A percentile compares a stretch with the other conserved stretches of the same genome.
Evolutionary conservation across 2,888 invertebrate genomes (phyloP).

Genomic region (Himalopsyche anomala): DNA sequence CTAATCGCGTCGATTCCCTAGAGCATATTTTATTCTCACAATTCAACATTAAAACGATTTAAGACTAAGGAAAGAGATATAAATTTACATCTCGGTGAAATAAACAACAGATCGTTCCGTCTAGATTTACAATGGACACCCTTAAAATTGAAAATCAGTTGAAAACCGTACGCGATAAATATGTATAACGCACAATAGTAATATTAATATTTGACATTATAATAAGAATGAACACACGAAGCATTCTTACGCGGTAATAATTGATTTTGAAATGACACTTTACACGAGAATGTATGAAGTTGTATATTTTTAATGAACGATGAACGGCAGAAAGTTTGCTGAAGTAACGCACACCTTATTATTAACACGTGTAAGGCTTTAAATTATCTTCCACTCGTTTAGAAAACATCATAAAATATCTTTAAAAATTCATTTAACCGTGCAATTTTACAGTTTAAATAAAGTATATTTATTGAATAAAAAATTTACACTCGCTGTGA

Average conservation of each 20-base stretch:
- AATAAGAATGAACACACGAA: conserved; percentile 59
- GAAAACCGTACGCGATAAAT: conserved; percentile 50
- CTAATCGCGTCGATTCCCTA: neutral
- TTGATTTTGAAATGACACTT: conserved; percentile 52
- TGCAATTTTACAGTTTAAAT: conserved; percentile 46
- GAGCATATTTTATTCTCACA: neutral
- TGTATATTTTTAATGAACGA: conserved; percentile 49
- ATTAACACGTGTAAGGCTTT: conserved; percentile 59
- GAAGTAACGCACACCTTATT: conserved; percentile 47
- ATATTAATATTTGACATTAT: conserved; percentile 50
- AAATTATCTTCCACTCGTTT: conserved; percentile 56
- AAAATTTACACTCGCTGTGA: neutral
- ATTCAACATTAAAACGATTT: neutral
- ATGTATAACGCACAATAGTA: conserved; percentile 37
- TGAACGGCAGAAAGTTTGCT: conserved; percentile 53
- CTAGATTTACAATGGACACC: conserved; percentile 54
- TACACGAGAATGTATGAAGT: conserved; percentile 51
- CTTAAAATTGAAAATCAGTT: conserved; percentile 54
- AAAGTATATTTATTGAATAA: conserved; percentile 1
- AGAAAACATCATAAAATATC: conserved; percentile 57
- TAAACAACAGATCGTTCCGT: conserved; percentile 57
- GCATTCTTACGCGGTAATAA: conserved; percentile 56
- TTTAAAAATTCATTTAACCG: conserved; percentile 51
- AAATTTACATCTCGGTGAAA: conserved; percentile 48
- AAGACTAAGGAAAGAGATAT: neutral